phyloP scores from a whole-genome alignment of 2,888 invertebrate species.

The Diadegma fenestrale region DNA sequence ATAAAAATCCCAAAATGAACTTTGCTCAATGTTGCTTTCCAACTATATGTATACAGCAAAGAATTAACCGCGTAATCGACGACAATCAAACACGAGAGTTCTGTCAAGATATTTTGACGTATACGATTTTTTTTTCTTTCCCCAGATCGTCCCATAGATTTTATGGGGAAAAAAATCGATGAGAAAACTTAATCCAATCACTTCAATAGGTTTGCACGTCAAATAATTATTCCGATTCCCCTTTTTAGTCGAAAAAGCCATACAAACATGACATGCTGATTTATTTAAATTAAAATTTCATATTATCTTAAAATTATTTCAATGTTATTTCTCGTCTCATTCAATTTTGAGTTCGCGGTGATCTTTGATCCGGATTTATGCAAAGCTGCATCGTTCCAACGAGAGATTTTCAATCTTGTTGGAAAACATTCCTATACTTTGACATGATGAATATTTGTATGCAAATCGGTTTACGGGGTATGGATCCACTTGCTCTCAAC shows the following conservation, averaged over 20 bases:
- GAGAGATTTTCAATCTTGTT: slow-evolving; percentile 63
- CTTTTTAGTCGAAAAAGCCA: neutral
- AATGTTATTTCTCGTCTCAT: neutral
- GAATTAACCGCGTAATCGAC: neutral
- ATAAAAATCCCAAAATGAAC: neutral
- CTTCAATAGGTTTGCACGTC: neutral
- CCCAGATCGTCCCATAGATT: neutral
- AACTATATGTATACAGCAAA: neutral
- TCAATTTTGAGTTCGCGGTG: slow-evolving; percentile 8
- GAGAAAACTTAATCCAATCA: neutral
- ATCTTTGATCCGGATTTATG: slow-evolving; percentile 54
- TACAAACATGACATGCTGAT: neutral
- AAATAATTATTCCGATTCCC: too few species aligned
- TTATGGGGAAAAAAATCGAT: neutral
- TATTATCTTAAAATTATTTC: neutral
- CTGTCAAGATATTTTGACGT: neutral
- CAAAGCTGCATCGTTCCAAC: slow-evolving; percentile 62
- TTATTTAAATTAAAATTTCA: neutral
- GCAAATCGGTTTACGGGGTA: slow-evolving; percentile 62
- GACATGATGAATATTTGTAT: slow-evolving; percentile 68
- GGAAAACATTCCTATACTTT: slow-evolving; percentile 46
- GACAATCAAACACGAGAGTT: neutral
- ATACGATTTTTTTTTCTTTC: neutral
- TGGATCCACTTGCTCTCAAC: slow-evolving; percentile 21
- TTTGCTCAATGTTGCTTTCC: slow-evolving; percentile 9